Evolutionary conservation across 1,140 invertebrate species (phyloP).

Genomic region (Centruroides vittatus): DNA sequence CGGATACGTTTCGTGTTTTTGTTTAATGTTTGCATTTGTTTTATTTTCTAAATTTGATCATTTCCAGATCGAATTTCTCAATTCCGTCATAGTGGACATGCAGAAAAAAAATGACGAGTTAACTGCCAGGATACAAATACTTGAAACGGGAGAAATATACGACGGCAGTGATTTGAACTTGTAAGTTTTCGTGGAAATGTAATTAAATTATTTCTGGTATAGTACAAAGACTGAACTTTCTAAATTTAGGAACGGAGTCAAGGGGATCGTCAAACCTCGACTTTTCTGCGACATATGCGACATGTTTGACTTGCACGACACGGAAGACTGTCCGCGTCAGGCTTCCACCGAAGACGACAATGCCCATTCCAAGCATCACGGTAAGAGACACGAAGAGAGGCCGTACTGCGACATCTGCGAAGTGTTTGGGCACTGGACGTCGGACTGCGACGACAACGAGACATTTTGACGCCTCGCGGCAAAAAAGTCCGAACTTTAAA

Average conservation of each 20-base stretch:
- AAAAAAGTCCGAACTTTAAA: background rate
- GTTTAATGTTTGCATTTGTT: too few species aligned
- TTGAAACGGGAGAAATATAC: conserved; percentile 26
- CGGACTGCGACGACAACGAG: conserved; percentile 63
- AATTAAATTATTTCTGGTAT: background rate
- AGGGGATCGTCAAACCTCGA: conserved; percentile 45
- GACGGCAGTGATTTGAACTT: conserved; percentile 10
- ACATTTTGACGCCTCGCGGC: conserved; percentile 43
- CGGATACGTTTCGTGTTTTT: too few species aligned
- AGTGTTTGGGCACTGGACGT: conserved; percentile 65
- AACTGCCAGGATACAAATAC: conserved; percentile 54
- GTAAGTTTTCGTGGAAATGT: conserved; percentile 1
- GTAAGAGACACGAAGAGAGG: conserved; percentile 39
- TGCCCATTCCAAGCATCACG: conserved; percentile 32
- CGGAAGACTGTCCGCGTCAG: conserved; percentile 88
- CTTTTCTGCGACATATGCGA: conserved; percentile 97
- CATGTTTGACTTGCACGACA: conserved; percentile 88
- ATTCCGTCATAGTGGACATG: conserved; percentile 92
- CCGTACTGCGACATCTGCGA: conserved; percentile 88
- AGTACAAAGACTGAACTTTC: background rate
- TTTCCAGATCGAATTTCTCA: conserved; percentile 73
- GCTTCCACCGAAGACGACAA: conserved; percentile 40
- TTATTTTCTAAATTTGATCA: too few species aligned
- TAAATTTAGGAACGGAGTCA: conserved; percentile 14
- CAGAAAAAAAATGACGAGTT: conserved; percentile 80